Evolutionary conservation across 1,140 invertebrate species (phyloP).

Genomic region (Macrosteles quadrilineatus): DNA sequence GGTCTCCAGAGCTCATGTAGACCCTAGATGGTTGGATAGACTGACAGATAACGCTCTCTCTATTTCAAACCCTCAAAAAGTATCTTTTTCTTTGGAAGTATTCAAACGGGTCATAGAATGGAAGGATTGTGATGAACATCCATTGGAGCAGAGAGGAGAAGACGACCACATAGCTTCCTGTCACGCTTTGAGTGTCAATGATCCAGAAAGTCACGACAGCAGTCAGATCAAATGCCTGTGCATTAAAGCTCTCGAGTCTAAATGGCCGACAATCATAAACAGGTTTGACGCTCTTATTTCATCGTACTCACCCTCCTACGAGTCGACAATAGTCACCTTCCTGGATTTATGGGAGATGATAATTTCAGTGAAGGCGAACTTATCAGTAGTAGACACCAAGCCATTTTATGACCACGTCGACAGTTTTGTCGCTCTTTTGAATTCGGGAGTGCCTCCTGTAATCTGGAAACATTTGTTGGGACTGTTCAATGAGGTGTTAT

Average conservation of each 20-base stretch:
- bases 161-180: constrained; percentile 52
- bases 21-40: constrained; percentile 75
- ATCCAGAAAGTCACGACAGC: constrained; percentile 78
- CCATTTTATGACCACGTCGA: constrained; percentile 84
- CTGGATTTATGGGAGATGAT: constrained; percentile 85
- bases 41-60: constrained; percentile 54
- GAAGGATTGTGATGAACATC: constrained; percentile 81
- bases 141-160: constrained; percentile 64
- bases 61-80: constrained; percentile 69
- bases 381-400: constrained; percentile 85
- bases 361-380: constrained; percentile 88
- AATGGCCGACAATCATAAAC: constrained; percentile 74
- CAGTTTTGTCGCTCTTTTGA: constrained; percentile 73
- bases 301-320: constrained; percentile 52
- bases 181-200: constrained; percentile 66
- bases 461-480: constrained; percentile 83
- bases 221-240: constrained; percentile 77
- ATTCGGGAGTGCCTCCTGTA: constrained; percentile 69
- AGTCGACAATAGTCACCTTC: constrained; percentile 70
- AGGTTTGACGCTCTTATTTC: constrained; percentile 57
- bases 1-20: constrained; percentile 75
- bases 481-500: constrained; percentile 84
- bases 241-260: constrained; percentile 78
- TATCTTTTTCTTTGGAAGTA: constrained; percentile 80
- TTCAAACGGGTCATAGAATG: constrained; percentile 84